Evolutionary conservation across 2,113 vertebrate genomes (phyloP), one percentile per base, ranked within the genome.

Genomic region (Gopherus flavomarginatus): DNA sequence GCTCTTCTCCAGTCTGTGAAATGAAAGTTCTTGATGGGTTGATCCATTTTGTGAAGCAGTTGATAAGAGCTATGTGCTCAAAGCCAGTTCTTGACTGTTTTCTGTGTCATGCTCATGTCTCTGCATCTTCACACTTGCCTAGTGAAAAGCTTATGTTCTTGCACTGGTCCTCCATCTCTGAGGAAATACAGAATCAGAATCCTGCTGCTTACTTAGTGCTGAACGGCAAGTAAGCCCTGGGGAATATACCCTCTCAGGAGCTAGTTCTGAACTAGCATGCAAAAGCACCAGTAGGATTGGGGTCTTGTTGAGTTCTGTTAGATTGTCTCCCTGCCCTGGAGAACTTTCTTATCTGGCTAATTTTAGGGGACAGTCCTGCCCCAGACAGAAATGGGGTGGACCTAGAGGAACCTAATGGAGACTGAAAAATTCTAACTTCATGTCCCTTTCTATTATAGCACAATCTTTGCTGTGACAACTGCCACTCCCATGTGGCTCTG

Each of bases 401-500:
- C 21, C 7, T 44, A 47, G 38, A 26, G 21, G 44, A 35, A 11
- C 31, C 49, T 62, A 31, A 62, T 3, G 42, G 59, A 35, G 10
- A 31, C 26, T 8, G 50, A 44, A 53, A 12, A 11, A 52, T 54
- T 54, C 29, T 83, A 38, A 12, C 11, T 57, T n/a, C 72, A 17
- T 59, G 14, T 49, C 2, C 85, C 77, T 90, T 47, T 95, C 5
- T 90, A 27, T 97, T 89, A 85, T 86, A 99, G 99, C 99, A 99
- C 98, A 99, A 99, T 94, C 98, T 99, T 78, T 99, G 99, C 98
- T 99, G 99, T 90, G 99, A 99, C 97, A 99, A 99, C 98, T 99
- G 99, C 97, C 99, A 99, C 97, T 99, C 99, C 16, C 99, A 99
- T 0, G 99, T 99, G 38, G 99, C 99, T 22, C 97, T 99, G 98